Base-by-base conservation (phyloP, 2,113 vertebrate species). In the Mastomys natalensis region DNA sequence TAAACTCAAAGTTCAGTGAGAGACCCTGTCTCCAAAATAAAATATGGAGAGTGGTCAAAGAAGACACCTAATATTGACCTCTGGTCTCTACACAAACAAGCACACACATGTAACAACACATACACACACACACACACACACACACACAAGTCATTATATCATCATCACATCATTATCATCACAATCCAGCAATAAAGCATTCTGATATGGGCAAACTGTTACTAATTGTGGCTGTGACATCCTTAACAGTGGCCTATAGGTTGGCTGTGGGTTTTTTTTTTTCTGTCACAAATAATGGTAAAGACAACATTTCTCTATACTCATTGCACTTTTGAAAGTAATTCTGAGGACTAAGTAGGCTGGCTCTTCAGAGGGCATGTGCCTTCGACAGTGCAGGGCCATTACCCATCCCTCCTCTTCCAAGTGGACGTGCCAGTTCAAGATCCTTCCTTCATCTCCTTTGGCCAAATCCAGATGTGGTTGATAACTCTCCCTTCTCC, bases 371-470 rank as follows among this genome's bases (percentile, higher is more conserved):
- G 24, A 73, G 60, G 34, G n/a, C 48, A 3, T 1, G 48, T 53
- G 43, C 55, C 24, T 31, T 89, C 43, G 48, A 72, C 7, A 8
- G 37, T 8, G 17, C 45, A n/a, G 1, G 7, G 34, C 3, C n/a
- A 29, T 10, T n/a, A 13, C 43, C 64, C 53, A 45, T 4, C 29
- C 45, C 22, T 9, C 60, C 26, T 64, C n/a, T 74, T 43, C 34
- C 2, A 5, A 11, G 26, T 84, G 17, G 16, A 6, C 10, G 24
- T 45, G 48, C 24, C 1, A 0, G 10, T 29, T 7, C 10, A 0
- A 8, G 22, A 43, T 70, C 60, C 74, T 37, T 21, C 62, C 84
- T 51, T 3, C 68, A n/a, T 86, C 9, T 5, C n/a, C 66, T 60
- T n/a, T 60, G 15, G 24, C 64, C 51, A 26, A 70, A n/a, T 6